These are phyloP conservation scores for Crossoptilon crossoptilon DNA, from an alignment of 2,797 vertebrate species.

Conservation along the genomic window DNA sequence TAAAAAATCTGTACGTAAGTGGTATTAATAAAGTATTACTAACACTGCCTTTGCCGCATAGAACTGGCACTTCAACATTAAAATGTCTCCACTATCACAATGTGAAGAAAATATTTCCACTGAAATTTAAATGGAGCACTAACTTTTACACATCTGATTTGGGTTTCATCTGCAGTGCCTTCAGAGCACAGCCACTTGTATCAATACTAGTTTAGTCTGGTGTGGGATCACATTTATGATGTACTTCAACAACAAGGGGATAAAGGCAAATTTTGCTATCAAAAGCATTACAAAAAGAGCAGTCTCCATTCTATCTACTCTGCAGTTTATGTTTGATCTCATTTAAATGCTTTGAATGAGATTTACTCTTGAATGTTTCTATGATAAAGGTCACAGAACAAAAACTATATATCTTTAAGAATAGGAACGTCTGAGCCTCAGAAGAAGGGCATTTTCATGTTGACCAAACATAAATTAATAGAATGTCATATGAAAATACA, in stretches of 20 bases:
- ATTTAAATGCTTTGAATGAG: conserved; percentile 74
- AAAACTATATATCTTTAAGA: conserved; percentile 45
- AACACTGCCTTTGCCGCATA: background rate
- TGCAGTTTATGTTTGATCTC: conserved; percentile 67
- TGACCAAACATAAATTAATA: conserved; percentile 57
- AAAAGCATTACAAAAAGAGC: background rate
- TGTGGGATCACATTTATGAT: background rate
- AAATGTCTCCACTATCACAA: background rate
- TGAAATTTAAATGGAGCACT: background rate
- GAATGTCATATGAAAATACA: conserved; percentile 36
- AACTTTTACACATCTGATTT: background rate
- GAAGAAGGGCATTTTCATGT: conserved; percentile 40
- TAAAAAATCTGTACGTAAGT: background rate
- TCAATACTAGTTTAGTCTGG: background rate
- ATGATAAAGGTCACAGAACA: conserved; percentile 66
- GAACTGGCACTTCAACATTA: background rate
- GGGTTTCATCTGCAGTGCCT: background rate
- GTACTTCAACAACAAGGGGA: conserved; percentile 1
- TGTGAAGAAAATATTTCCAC: background rate
- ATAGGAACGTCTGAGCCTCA: conserved; percentile 34
- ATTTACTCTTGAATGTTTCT: conserved; percentile 71
- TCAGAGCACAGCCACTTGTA: background rate
- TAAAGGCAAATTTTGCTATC: background rate
- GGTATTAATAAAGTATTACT: background rate
- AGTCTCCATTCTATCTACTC: background rate